A percentile compares a stretch with the other conserved stretches of the same genome.
Evolutionary conservation across 2,113 vertebrate species (phyloP).

Genomic region (Hystrix brachyura): DNA sequence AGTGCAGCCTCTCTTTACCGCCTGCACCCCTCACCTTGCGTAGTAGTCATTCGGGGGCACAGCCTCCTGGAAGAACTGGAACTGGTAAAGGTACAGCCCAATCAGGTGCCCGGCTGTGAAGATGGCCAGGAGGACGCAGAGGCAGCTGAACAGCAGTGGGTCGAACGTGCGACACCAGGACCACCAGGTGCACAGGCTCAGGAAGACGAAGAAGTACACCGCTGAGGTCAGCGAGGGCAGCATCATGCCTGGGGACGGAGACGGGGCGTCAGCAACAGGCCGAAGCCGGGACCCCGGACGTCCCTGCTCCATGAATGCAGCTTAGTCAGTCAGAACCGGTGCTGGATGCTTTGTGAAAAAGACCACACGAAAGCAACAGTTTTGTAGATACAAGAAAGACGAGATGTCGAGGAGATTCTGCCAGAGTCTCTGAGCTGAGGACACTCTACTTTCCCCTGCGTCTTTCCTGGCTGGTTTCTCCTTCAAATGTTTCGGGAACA

Average conservation of each 20-base stretch:
- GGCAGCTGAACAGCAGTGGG: conserved; percentile 98
- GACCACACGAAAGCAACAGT: not conserved
- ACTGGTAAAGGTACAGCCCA: conserved; percentile 98
- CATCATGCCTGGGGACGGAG: conserved; percentile 92
- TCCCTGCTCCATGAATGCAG: not conserved
- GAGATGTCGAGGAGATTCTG: not conserved
- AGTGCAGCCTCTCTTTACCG: rapidly evolving
- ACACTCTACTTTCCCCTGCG: not conserved
- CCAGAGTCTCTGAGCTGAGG: rapidly evolving
- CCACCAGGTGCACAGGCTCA: conserved; percentile 99
- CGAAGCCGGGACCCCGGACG: not conserved
- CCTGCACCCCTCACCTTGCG: conserved; percentile 91
- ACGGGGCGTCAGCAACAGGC: not conserved
- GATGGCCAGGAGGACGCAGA: conserved; percentile 98
- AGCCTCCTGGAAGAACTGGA: conserved; percentile 98
- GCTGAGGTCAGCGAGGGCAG: conserved; percentile 97
- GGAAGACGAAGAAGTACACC: conserved; percentile 97
- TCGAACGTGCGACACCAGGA: conserved; percentile 96
- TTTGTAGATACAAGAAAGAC: not conserved
- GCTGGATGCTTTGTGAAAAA: not conserved
- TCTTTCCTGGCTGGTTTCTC: not conserved
- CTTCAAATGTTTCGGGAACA: not conserved
- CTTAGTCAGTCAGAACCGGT: not conserved
- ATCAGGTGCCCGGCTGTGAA: conserved; percentile 97
- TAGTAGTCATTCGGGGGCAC: conserved; percentile 92